phyloP scores from a whole-genome alignment of 2,888 invertebrate species.

The Ophion ventricosus region DNA sequence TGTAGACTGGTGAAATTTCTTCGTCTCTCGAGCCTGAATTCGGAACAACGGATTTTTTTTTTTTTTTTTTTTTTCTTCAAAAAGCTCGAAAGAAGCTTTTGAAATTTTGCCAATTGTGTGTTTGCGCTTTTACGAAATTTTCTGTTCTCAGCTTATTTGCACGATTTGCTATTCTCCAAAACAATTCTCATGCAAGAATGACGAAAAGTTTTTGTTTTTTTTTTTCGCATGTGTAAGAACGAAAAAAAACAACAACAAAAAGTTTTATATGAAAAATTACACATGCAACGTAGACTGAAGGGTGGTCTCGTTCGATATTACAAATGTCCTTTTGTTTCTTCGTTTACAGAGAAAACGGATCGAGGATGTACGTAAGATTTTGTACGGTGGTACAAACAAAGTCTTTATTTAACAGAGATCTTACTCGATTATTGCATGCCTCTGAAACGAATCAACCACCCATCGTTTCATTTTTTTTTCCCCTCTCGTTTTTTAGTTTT shows the following conservation, averaged over 20 bases:
- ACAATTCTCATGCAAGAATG: no score
- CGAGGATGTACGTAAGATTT: conserved; percentile 70
- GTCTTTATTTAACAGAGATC: conserved; percentile 63
- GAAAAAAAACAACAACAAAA: no score
- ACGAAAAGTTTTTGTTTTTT: not conserved
- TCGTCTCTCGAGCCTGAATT: not conserved
- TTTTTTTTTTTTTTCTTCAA: no score
- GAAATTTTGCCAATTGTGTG: conserved; percentile 59
- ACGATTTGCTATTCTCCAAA: no score
- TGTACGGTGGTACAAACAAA: conserved; percentile 63
- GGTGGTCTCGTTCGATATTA: conserved; percentile 51
- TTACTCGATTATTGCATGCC: conserved; percentile 47
- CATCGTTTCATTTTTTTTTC: not conserved
- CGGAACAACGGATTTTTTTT: no score
- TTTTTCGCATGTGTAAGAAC: not conserved
- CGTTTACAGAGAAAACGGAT: conserved; percentile 71
- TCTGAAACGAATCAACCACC: conserved; percentile 3
- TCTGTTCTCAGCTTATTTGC: no score
- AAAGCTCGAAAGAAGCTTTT: conserved; percentile 47
- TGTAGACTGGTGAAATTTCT: conserved; percentile 41
- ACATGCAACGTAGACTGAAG: conserved; percentile 27
- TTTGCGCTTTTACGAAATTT: no score
- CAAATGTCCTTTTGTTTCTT: conserved; percentile 58
- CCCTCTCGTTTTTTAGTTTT: not conserved
- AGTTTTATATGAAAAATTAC: not conserved